A percentile compares a stretch with the other conserved stretches of the same genome.
These are phyloP conservation scores for Andricus curvator DNA, from an alignment of 2,888 invertebrate species.

Conservation along the genomic window DNA sequence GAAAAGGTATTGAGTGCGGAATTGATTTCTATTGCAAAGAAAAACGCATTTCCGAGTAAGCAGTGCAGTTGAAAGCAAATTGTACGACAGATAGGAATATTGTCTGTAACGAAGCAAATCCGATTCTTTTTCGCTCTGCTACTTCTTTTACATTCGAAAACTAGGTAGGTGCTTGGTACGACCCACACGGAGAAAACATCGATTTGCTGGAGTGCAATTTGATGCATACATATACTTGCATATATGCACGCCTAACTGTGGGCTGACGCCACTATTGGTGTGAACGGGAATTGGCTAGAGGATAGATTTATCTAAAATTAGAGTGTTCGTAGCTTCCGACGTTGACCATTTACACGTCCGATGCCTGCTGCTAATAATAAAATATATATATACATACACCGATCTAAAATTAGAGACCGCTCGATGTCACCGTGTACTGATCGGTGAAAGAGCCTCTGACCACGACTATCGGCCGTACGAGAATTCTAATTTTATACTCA, in stretches of 20 bases:
- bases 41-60: background rate
- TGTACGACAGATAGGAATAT: constrained; percentile 3
- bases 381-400: background rate
- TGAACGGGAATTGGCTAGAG: constrained; percentile 57
- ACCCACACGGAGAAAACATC: constrained; percentile 56
- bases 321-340: constrained; percentile 50
- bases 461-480: constrained; percentile 50
- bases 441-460: constrained; percentile 41
- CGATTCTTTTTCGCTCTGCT: constrained; percentile 10
- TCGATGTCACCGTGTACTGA: constrained; percentile 22
- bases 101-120: background rate
- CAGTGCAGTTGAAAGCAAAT: constrained; percentile 2
- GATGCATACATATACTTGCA: constrained; percentile 55
- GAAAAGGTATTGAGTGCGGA: background rate
- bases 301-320: constrained; percentile 64
- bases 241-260: constrained; percentile 39
- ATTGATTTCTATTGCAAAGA: background rate
- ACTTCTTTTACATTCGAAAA: background rate
- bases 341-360: constrained; percentile 52
- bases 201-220: constrained; percentile 67
- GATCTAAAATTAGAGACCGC: constrained; percentile 47
- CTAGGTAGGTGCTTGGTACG: constrained; percentile 55
- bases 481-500: constrained; percentile 54
- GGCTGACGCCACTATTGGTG: constrained; percentile 35
- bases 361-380: constrained; percentile 42